These are phyloP conservation scores for Myzus persicae DNA, from an alignment of 1,140 invertebrate genomes.

Conservation along the genomic window DNA sequence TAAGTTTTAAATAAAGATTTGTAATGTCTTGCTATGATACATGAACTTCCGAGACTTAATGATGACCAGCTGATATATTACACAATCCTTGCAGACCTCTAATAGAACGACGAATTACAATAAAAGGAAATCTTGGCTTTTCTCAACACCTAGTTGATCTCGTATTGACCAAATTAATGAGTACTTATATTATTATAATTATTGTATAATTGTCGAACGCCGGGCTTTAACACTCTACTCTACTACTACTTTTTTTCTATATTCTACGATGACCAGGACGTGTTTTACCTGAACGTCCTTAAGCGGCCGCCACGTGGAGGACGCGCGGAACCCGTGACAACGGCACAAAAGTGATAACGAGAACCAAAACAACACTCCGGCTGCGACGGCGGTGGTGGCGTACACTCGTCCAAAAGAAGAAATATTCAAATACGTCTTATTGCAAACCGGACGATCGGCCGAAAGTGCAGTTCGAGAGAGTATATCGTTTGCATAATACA, in stretches of 20 bases:
- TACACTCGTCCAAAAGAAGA: not conserved
- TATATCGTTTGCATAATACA: not conserved
- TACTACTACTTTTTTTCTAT: not conserved
- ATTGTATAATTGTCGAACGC: not conserved
- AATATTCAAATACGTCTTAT: not conserved
- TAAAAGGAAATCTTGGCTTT: not conserved
- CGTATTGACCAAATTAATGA: not conserved
- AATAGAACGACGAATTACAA: not conserved
- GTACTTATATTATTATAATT: too few relatives aligned
- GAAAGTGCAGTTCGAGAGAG: not conserved
- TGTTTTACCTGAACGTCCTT: constrained; percentile 26
- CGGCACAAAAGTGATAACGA: not conserved
- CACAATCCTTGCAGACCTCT: not conserved
- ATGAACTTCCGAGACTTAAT: not conserved
- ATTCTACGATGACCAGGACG: not conserved
- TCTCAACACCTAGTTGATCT: not conserved
- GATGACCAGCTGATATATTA: too few relatives aligned
- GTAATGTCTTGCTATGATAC: not conserved
- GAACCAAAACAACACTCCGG: not conserved
- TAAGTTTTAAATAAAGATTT: not conserved
- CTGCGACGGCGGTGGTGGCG: not conserved
- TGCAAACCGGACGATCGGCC: not conserved
- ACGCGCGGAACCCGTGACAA: not conserved
- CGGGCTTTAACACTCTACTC: not conserved
- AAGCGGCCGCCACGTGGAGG: constrained; percentile 11